These are phyloP conservation scores for Vicugna pacos DNA, from an alignment of 2,113 vertebrate species.

Conservation along the genomic window DNA sequence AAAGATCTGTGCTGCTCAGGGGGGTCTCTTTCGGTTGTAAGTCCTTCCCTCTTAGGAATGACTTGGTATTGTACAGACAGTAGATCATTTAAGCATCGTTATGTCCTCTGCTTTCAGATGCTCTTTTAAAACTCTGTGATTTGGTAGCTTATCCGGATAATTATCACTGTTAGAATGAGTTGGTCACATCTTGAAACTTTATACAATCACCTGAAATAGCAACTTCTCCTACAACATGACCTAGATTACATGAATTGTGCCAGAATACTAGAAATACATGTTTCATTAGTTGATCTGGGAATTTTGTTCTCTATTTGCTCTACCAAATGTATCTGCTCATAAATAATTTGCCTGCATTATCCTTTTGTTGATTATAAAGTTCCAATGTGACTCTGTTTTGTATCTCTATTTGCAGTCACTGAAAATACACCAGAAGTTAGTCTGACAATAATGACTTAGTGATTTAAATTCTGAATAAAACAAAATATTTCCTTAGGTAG, in stretches of 20 bases:
- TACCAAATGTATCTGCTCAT: not conserved
- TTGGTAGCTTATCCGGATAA: not conserved
- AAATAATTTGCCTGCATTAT: not conserved
- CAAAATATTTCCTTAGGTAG: not conserved
- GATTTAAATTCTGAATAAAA: not conserved
- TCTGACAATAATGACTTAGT: not conserved
- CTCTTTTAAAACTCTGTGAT: not conserved
- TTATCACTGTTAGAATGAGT: not conserved
- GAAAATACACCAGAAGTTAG: not conserved
- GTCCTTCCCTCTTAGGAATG: not conserved
- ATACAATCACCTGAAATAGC: not conserved
- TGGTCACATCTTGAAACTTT: not conserved
- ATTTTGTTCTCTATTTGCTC: not conserved
- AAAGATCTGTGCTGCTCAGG: not conserved
- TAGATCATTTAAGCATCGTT: not conserved
- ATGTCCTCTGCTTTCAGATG: not conserved
- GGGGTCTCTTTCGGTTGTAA: not conserved
- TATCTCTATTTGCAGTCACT: not conserved
- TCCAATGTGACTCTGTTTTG: not conserved
- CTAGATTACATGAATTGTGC: not conserved
- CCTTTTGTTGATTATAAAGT: not conserved
- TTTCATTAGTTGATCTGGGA: not conserved
- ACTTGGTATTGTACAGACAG: not conserved
- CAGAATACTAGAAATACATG: not conserved
- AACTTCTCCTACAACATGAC: not conserved